Conservation (phyloP, 2,888 invertebrate species). For the Mythimna albipuncta region DNA sequence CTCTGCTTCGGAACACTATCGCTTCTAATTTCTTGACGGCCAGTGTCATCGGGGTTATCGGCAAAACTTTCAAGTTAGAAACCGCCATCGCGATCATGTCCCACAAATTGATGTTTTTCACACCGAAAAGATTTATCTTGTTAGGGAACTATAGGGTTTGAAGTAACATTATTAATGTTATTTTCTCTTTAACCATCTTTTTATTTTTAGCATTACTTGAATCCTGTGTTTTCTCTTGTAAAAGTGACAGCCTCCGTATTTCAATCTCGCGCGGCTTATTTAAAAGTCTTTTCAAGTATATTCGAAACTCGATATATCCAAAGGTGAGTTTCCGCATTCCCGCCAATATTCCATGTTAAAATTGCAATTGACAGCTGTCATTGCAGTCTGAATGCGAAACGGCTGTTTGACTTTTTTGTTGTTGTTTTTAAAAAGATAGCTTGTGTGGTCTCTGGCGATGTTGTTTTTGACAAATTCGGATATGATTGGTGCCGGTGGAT, state of each 20-base stretch:
- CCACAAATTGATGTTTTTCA: conserved; percentile 42
- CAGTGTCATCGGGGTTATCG: conserved; percentile 46
- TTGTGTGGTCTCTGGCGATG: conserved; percentile 63
- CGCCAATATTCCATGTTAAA: conserved; percentile 61
- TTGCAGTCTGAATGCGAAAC: conserved; percentile 64
- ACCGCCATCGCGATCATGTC: conserved; percentile 35
- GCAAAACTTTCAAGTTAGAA: conserved; percentile 11
- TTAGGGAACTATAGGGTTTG: conserved; percentile 26
- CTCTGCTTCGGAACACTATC: conserved; percentile 7
- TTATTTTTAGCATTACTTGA: conserved; percentile 14
- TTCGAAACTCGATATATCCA: conserved; percentile 51
- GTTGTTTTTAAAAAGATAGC: conserved; percentile 50
- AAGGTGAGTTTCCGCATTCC: conserved; percentile 59
- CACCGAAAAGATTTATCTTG: conserved; percentile 37
- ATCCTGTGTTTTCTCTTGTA: conserved; percentile 30
- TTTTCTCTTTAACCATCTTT: conserved; percentile 26
- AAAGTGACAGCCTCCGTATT: conserved; percentile 35
- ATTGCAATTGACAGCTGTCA: conserved; percentile 71
- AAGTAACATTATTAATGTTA: conserved; percentile 12
- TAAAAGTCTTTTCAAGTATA: conserved; percentile 47
- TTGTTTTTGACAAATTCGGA: conserved; percentile 51
- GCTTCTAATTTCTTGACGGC: conserved; percentile 48
- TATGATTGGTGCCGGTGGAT: conserved; percentile 16
- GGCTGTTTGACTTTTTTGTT: conserved; percentile 58
- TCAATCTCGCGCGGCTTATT: conserved; percentile 31